Evolutionary conservation across 2,888 invertebrate species (phyloP), one percentile per base, ranked within the genome.

Genomic region (Lithophane ornitopus): DNA sequence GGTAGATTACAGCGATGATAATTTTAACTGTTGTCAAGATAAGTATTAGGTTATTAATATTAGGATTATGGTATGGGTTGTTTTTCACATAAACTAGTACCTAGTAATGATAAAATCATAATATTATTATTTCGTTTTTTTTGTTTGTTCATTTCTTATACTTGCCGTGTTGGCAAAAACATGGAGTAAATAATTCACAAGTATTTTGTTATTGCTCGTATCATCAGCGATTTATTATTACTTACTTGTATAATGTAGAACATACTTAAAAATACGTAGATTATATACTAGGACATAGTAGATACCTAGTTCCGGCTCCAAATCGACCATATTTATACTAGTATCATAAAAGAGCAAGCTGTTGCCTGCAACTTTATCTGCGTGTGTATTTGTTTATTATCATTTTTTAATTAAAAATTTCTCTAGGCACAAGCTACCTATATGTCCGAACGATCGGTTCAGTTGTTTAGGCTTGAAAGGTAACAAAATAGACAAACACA

Each of bases 121-220:
- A 69, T 34, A 34, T 34, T 34, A 34, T 34, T 69, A 78, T 62
- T 61, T 66, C n/a, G 12, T 62, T 78, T 74, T 74, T 84, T 74
- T 62, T 78, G 79, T 74, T 84, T 74, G 66, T 34, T 65, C 22
- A 19, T 41, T 81, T 52, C 12, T 52, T 63, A 11, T 82, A 72
- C 75, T 70, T 73, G 67, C 54, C n/a, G 14, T 26, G 75, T 70
- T 72, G 75, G 63, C 72, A 80, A 70, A 63, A 69, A 67, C 59
- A 68, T 14, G 16, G 1, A 65, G 59, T 75, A 63, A 84, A 84
- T 76, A 84, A 68, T 73, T 84, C 70, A 75, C 61, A 63, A 75
- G 75, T 66, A 39, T 58, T 67, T 61, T 70, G 44, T 63, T 46
- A 68, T 19, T 49, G n/a, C 34, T 61, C 69, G 56, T 66, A 39